A percentile compares a stretch with the other conserved stretches of the same genome.
phyloP scores from a whole-genome alignment of 2,113 vertebrate genomes.

The Eretmochelys imbricata region DNA sequence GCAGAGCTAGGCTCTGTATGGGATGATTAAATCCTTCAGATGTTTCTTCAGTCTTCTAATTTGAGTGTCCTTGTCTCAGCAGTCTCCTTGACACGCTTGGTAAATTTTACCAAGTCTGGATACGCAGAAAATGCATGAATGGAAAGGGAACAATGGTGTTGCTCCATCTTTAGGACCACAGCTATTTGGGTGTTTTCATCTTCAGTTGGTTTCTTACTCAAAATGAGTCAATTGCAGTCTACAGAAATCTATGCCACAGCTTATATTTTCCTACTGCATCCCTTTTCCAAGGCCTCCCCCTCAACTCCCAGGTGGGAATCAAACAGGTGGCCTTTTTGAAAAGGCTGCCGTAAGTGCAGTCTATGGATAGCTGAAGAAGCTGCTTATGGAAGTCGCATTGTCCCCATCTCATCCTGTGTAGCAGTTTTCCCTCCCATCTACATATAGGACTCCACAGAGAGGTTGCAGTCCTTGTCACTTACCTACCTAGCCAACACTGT shows the following conservation, averaged over 20 bases:
- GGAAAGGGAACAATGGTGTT: background rate
- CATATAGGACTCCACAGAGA: background rate
- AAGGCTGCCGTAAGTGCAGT: fast-evolving
- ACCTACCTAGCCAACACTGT: background rate
- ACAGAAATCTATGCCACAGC: fast-evolving
- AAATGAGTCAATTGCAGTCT: fast-evolving
- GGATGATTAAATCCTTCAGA: background rate
- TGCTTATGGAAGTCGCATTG: background rate
- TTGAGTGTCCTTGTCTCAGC: background rate
- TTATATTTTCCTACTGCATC: fast-evolving
- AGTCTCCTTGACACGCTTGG: too few relatives aligned
- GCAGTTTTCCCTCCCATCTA: background rate
- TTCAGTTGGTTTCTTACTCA: fast-evolving
- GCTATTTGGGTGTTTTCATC: background rate
- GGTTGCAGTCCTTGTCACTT: background rate
- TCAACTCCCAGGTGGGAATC: background rate
- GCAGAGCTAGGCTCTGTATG: background rate
- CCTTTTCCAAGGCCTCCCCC: background rate
- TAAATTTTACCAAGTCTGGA: too few relatives aligned
- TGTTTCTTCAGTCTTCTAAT: too few relatives aligned
- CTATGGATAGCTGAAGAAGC: background rate
- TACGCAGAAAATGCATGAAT: background rate
- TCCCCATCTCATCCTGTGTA: background rate
- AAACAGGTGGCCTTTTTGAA: background rate
- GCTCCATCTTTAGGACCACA: background rate